Percentiles rank a stretch among this genome's conserved stretches.
These are phyloP conservation scores for Atrichornis clamosus DNA, from an alignment of 2,113 vertebrate genomes.

Conservation along the genomic window DNA sequence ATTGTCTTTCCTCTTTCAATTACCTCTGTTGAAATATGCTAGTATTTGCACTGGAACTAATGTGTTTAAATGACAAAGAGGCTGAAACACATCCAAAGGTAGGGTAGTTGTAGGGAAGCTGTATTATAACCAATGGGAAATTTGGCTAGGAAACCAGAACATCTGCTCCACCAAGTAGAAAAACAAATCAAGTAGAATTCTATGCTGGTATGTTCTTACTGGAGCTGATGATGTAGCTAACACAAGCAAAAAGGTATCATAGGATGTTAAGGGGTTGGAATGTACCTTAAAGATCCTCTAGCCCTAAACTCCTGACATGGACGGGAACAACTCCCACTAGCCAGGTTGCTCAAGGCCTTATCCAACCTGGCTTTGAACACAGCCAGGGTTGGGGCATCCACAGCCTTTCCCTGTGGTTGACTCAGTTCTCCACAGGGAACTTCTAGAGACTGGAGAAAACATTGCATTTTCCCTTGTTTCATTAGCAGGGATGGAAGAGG, in stretches of 20 bases:
- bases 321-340: not conserved
- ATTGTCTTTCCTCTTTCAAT: not conserved
- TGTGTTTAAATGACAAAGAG: not conserved
- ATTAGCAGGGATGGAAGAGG: not conserved
- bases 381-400: not conserved
- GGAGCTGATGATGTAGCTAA: not conserved
- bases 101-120: not conserved
- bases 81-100: not conserved
- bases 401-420: not conserved
- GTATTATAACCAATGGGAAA: not conserved
- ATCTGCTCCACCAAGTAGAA: not conserved
- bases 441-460: not conserved
- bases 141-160: not conserved
- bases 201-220: not conserved
- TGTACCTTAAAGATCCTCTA: not conserved
- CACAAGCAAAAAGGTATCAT: not conserved
- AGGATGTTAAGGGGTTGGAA: not conserved
- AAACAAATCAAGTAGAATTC: not conserved
- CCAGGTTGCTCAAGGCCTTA: not conserved
- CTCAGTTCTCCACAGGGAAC: not conserved
- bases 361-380: not conserved
- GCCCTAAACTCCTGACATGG: not conserved
- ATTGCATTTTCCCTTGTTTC: not conserved
- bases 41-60: not conserved
- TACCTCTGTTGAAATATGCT: not conserved